A percentile compares a stretch with the other conserved stretches of the same genome.
phyloP scores from a whole-genome alignment of 2,888 invertebrate genomes.

The Brenthis daphne region DNA sequence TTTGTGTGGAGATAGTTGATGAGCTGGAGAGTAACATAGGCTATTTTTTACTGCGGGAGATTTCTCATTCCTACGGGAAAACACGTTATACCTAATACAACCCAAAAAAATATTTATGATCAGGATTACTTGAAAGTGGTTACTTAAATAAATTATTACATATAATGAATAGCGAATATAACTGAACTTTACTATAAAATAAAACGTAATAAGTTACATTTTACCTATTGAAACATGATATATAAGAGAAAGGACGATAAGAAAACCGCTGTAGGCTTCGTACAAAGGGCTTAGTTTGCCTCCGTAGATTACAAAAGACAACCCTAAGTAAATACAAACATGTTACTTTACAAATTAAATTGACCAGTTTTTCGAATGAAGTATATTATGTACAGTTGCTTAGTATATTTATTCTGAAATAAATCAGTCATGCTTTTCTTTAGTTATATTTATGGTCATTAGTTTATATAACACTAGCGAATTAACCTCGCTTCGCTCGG shows the following conservation, averaged over 20 bases:
- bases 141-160: neutral
- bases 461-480: neutral
- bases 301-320: slow-evolving; percentile 67
- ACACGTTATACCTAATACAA: too few species aligned
- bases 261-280: slow-evolving; percentile 65
- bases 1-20: too few species aligned
- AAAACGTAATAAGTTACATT: slow-evolving; percentile 11
- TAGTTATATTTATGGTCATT: neutral
- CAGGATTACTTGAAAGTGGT: too few species aligned
- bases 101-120: too few species aligned
- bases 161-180: neutral
- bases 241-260: slow-evolving; percentile 50
- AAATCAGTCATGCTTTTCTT: neutral
- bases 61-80: too few species aligned
- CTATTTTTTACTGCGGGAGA: too few species aligned
- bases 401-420: neutral
- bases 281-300: slow-evolving; percentile 71
- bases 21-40: too few species aligned
- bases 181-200: slow-evolving; percentile 13
- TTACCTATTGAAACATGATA: slow-evolving; percentile 31
- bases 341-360: slow-evolving; percentile 47
- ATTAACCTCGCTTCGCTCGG: too few species aligned
- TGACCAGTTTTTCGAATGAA: slow-evolving; percentile 23
- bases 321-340: slow-evolving; percentile 63
- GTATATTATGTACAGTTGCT: slow-evolving; percentile 3